Evolutionary conservation across 2,797 vertebrate species (phyloP).

Genomic region (Tragelaphus eurycerus): DNA sequence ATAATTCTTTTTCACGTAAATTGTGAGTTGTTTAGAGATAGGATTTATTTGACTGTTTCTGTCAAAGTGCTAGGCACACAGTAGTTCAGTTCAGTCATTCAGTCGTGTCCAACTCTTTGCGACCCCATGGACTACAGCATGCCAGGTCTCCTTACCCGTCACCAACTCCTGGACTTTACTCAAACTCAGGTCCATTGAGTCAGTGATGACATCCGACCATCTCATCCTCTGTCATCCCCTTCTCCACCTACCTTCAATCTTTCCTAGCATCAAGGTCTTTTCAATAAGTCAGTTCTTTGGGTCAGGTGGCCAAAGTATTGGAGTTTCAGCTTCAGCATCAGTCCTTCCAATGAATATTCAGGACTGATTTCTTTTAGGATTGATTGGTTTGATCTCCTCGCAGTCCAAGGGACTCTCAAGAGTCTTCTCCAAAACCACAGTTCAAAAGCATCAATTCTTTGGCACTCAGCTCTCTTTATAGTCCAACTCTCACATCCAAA

Average conservation of each 20-base stretch:
- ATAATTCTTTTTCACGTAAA: neutral
- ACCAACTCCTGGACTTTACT: neutral
- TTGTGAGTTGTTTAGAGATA: neutral
- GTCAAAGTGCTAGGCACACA: neutral
- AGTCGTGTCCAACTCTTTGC: accelerated
- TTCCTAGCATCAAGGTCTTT: neutral
- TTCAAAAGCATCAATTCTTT: neutral
- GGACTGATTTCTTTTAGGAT: neutral
- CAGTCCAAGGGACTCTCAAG: neutral
- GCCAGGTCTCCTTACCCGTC: neutral
- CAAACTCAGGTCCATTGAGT: neutral
- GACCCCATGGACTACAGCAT: accelerated
- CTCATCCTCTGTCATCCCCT: neutral
- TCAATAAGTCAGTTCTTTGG: neutral
- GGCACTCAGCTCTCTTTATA: neutral
- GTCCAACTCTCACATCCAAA: neutral
- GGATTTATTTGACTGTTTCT: neutral
- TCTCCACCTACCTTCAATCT: neutral
- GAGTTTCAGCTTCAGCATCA: neutral
- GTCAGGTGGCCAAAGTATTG: neutral
- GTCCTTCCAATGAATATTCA: neutral
- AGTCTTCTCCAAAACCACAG: neutral
- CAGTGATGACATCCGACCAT: neutral
- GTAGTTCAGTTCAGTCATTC: neutral
- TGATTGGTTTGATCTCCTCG: neutral